Conservation (phyloP, 23 tunicate species). For the Trididemnum miniatum region DNA sequence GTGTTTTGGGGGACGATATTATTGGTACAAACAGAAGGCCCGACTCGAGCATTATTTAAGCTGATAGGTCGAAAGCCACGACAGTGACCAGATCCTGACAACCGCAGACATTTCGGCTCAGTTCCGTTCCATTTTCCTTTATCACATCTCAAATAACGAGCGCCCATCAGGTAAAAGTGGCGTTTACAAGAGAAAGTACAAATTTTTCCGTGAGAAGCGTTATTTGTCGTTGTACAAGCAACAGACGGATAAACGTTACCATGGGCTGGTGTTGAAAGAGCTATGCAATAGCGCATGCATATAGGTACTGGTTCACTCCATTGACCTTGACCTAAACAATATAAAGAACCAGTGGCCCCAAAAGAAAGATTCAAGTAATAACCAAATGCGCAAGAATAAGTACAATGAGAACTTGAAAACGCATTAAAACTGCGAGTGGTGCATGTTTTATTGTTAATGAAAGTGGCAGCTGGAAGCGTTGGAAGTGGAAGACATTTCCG, state of each 20-base stretch:
- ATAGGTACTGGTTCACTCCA: conserved; percentile 7
- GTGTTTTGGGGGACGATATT: neutral
- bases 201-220: neutral
- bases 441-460: neutral
- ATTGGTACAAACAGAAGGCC: neutral
- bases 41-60: neutral
- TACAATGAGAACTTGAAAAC: neutral
- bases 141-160: neutral
- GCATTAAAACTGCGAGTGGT: neutral
- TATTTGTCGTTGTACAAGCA: neutral
- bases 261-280: neutral
- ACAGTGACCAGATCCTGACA: neutral
- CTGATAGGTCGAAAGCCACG: neutral
- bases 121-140: neutral
- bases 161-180: neutral
- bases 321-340: conserved; percentile 1
- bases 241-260: neutral
- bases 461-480: neutral
- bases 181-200: neutral
- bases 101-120: neutral
- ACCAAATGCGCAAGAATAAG: neutral
- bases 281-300: neutral
- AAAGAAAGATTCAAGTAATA: neutral
- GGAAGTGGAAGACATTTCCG: neutral
- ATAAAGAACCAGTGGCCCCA: neutral